Evolutionary conservation across 2,888 invertebrate genomes (phyloP).

Genomic region (Seladonia tumulorum): DNA sequence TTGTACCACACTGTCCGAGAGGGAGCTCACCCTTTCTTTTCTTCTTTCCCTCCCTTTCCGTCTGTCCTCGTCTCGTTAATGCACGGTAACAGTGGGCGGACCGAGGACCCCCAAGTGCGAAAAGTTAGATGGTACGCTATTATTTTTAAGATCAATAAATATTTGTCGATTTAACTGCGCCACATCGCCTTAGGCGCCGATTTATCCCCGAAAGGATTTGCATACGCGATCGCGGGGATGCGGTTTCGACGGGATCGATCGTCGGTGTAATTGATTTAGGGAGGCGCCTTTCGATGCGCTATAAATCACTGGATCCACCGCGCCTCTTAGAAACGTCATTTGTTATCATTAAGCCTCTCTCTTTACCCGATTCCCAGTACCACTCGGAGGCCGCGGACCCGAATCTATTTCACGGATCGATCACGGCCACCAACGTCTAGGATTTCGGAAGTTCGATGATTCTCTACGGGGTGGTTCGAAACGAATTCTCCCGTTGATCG

Average conservation of each 20-base stretch:
- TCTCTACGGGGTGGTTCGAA: background rate
- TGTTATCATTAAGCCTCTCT: slow-evolving; percentile 59
- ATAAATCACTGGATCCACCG: slow-evolving; percentile 58
- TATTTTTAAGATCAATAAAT: slow-evolving; percentile 58
- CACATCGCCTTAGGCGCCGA: slow-evolving; percentile 50
- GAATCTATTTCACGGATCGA: background rate
- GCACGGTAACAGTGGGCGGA: slow-evolving; percentile 57
- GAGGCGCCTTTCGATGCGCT: slow-evolving; percentile 34
- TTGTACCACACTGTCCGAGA: slow-evolving; percentile 23
- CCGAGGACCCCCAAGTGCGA: slow-evolving; percentile 63
- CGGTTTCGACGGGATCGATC: slow-evolving; percentile 53
- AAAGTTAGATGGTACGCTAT: slow-evolving; percentile 59
- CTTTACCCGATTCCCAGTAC: slow-evolving; percentile 32
- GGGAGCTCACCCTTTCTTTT: background rate
- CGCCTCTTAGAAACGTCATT: slow-evolving; percentile 53
- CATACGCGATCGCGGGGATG: slow-evolving; percentile 31
- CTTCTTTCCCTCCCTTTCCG: background rate
- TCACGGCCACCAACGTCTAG: background rate
- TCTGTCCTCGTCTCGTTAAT: slow-evolving; percentile 46
- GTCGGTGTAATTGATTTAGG: slow-evolving; percentile 63
- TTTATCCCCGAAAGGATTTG: slow-evolving; percentile 56
- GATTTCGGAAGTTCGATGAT: background rate
- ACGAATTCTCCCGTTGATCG: background rate
- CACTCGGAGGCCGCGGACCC: background rate
- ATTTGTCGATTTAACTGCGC: slow-evolving; percentile 59